Conservation (phyloP, 2,797 vertebrate genomes). For the Trematomus bernacchii region DNA sequence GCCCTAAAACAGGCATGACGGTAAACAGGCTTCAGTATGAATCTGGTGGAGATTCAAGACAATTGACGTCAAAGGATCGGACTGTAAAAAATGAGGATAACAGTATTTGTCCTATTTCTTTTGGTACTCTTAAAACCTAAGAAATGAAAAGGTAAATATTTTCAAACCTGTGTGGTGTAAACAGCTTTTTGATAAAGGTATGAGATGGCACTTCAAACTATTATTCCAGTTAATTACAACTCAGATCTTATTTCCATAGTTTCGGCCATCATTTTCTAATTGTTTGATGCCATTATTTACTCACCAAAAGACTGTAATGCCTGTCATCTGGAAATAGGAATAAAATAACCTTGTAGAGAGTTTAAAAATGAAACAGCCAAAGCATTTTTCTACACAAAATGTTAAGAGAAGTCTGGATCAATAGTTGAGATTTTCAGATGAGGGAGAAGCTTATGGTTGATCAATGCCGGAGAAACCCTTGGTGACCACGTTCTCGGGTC, state of each 20-base stretch:
- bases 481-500: slow-evolving; percentile 29
- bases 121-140: neutral
- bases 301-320: neutral
- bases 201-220: neutral
- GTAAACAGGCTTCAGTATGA: neutral
- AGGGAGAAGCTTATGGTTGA: slow-evolving; percentile 47
- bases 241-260: neutral
- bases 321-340: neutral
- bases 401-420: slow-evolving; percentile 19
- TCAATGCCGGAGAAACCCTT: slow-evolving; percentile 40
- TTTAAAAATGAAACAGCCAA: neutral
- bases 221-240: neutral
- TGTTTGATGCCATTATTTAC: neutral
- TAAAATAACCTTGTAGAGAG: neutral
- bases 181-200: neutral
- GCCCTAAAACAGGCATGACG: neutral
- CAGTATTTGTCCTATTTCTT: neutral
- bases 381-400: neutral
- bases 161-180: neutral
- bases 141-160: neutral
- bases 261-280: neutral
- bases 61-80: neutral
- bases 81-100: neutral
- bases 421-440: slow-evolving; percentile 54
- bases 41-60: neutral